These are phyloP conservation scores for Andrena camellia DNA, from an alignment of 2,888 invertebrate species.

Conservation along the genomic window DNA sequence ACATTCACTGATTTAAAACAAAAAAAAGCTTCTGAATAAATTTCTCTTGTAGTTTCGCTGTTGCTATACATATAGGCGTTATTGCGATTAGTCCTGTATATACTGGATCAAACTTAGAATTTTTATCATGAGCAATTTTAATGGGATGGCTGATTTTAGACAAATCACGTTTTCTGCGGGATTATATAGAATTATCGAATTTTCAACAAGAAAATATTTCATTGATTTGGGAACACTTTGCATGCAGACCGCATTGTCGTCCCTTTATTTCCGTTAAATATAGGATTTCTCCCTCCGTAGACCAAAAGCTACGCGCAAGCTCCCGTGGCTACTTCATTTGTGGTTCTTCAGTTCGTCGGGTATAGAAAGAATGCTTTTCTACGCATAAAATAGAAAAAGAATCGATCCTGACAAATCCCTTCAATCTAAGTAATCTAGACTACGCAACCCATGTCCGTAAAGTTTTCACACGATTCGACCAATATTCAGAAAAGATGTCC, in stretches of 20 bases:
- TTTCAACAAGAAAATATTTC: not conserved
- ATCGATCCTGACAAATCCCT: not conserved
- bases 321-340: constrained; percentile 12
- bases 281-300: not conserved
- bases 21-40: no score
- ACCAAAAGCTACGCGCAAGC: not conserved
- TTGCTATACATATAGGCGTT: no score
- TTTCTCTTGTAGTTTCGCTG: no score
- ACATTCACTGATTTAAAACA: no score
- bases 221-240: not conserved
- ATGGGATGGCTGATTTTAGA: no score
- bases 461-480: not conserved
- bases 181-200: no score
- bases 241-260: not conserved
- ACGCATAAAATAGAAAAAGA: constrained; percentile 1
- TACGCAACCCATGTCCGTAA: not conserved
- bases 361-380: not conserved
- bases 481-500: constrained; percentile 44
- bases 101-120: no score
- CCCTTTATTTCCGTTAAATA: not conserved
- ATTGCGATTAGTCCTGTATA: no score
- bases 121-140: no score
- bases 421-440: not conserved
- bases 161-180: no score
- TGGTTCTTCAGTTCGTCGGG: not conserved